phyloP scores from a whole-genome alignment of 2,888 invertebrate species.

The Scaptomyza parva region DNA sequence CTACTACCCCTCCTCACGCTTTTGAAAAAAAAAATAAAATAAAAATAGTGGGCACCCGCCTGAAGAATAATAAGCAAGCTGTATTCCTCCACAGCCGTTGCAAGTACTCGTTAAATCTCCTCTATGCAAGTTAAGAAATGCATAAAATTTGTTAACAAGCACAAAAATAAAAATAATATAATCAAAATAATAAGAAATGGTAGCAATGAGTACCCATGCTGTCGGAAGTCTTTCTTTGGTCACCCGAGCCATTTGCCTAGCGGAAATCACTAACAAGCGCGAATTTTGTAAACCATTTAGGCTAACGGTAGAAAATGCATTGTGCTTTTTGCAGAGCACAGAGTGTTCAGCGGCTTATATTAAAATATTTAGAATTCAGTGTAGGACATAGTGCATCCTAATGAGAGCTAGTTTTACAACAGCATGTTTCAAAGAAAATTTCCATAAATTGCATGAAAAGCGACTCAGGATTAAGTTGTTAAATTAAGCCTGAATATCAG shows the following conservation, averaged over 20 bases:
- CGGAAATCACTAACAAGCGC: constrained; percentile 77
- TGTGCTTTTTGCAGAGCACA: constrained; percentile 29
- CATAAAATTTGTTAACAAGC: constrained; percentile 81
- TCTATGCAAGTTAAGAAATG: constrained; percentile 76
- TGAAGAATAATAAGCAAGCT: constrained; percentile 76
- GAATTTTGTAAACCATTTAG: constrained; percentile 45
- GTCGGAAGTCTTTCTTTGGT: constrained; percentile 37
- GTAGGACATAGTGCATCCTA: constrained; percentile 25
- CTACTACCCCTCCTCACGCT: not conserved
- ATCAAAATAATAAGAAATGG: constrained; percentile 47
- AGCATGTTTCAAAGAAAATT: not conserved
- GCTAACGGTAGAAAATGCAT: constrained; percentile 18
- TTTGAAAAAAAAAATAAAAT: constrained; percentile 4
- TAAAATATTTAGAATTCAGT: constrained; percentile 11
- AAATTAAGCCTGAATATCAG: too few species aligned
- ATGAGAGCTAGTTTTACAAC: constrained; percentile 30
- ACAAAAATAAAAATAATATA: constrained; percentile 23
- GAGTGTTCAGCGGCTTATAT: constrained; percentile 20
- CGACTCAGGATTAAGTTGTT: too few species aligned
- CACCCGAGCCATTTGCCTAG: constrained; percentile 63
- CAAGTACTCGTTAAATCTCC: constrained; percentile 70
- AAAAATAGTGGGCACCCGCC: constrained; percentile 46
- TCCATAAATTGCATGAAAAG: too few species aligned
- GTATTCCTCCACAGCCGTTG: constrained; percentile 47
- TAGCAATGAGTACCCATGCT: constrained; percentile 12